These are phyloP conservation scores for Melierax canorus DNA, from an alignment of 2,113 vertebrate genomes.

Conservation along the genomic window DNA sequence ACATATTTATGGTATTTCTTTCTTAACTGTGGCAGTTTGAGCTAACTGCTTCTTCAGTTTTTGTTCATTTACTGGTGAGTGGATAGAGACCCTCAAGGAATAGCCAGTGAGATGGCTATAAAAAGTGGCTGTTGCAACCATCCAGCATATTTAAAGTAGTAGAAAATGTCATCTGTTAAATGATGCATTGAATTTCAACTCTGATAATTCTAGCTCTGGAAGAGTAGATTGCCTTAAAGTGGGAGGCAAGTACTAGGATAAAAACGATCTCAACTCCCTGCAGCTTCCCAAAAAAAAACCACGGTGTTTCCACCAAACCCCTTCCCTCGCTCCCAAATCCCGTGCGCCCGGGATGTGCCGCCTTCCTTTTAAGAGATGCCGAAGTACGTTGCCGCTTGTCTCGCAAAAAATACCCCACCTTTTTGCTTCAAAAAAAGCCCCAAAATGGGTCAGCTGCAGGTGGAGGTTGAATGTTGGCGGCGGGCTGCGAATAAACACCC, in stretches of 20 bases:
- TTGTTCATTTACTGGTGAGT: background rate
- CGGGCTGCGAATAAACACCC: background rate
- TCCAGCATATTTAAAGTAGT: background rate
- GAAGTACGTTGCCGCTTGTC: background rate
- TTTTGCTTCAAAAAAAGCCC: background rate
- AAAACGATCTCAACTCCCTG: background rate
- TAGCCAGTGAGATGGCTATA: background rate
- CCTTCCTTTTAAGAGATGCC: background rate
- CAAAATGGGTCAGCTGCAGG: background rate
- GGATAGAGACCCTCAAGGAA: background rate
- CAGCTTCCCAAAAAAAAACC: background rate
- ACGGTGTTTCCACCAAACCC: background rate
- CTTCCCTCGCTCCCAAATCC: background rate
- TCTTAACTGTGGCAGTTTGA: background rate
- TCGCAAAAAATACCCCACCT: background rate
- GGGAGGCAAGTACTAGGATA: background rate
- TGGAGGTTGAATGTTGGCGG: background rate
- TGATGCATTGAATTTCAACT: background rate
- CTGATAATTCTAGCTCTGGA: background rate
- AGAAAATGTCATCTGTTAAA: background rate
- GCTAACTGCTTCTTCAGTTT: background rate
- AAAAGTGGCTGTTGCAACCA: background rate
- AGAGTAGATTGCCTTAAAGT: background rate
- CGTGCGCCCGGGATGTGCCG: rapidly evolving
- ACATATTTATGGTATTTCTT: background rate